These are phyloP conservation scores for Chrysochloris asiatica DNA, from an alignment of 2,113 vertebrate genomes.

Conservation along the genomic window DNA sequence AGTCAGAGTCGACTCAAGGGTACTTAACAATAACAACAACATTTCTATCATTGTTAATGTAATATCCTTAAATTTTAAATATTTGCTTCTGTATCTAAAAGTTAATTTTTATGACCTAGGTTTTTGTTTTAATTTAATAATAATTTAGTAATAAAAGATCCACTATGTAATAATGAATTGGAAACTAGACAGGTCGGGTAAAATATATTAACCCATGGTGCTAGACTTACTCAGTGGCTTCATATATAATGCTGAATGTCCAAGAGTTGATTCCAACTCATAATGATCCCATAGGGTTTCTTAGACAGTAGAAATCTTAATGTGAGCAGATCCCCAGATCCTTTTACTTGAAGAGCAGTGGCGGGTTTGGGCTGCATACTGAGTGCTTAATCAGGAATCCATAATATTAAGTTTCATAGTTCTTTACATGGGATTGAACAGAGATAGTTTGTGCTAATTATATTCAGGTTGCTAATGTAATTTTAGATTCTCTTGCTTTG, in stretches of 20 bases:
- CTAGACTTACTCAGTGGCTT: slow-evolving; percentile 17
- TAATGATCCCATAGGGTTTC: background rate
- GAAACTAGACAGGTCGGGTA: slow-evolving; percentile 26
- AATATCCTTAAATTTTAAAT: slow-evolving; percentile 36
- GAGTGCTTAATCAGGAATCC: background rate
- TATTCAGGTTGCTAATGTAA: slow-evolving; percentile 18
- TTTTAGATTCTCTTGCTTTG: slow-evolving; percentile 31
- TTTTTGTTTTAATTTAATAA: slow-evolving; percentile 38
- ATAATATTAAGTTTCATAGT: slow-evolving; percentile 4
- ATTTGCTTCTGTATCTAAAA: slow-evolving; percentile 2
- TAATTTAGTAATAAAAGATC: slow-evolving; percentile 39
- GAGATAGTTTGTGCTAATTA: slow-evolving; percentile 12
- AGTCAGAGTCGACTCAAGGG: no score
- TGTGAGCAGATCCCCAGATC: background rate
- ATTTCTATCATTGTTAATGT: slow-evolving; percentile 43
- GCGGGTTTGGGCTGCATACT: background rate
- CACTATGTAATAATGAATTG: slow-evolving; percentile 14
- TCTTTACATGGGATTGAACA: background rate
- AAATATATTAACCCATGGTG: slow-evolving; percentile 16
- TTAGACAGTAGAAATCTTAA: background rate
- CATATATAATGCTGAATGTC: background rate
- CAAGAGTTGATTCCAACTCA: background rate
- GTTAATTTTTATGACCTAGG: background rate
- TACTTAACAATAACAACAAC: no score
- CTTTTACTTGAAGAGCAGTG: background rate